Percentiles rank a stretch among this genome's conserved stretches.
Evolutionary conservation across 2,888 invertebrate species (phyloP).

Genomic region (Epistrophe grossulariae): DNA sequence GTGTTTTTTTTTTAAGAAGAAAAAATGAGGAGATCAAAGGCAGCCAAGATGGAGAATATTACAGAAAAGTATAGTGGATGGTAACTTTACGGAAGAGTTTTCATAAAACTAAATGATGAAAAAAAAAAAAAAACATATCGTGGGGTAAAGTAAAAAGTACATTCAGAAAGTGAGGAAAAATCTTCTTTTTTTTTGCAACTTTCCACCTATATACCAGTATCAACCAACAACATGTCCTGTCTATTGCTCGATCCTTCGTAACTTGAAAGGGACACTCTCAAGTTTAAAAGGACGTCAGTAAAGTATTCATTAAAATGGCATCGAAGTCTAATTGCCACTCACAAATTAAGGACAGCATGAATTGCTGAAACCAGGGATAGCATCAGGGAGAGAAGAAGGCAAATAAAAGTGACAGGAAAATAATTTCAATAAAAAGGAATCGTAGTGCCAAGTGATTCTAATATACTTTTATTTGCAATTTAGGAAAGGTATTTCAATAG

Average conservation of each 20-base stretch:
- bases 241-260: slow-evolving; percentile 19
- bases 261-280: slow-evolving; percentile 44
- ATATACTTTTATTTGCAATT: not conserved
- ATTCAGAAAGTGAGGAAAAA: not conserved
- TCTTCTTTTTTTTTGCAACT: slow-evolving; percentile 5
- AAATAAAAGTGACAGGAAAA: slow-evolving; percentile 49
- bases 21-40: slow-evolving; percentile 62
- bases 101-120: slow-evolving; percentile 51
- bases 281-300: slow-evolving; percentile 55
- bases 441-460: slow-evolving; percentile 15
- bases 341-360: slow-evolving; percentile 53
- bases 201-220: slow-evolving; percentile 37
- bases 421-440: slow-evolving; percentile 55
- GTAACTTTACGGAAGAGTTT: not conserved
- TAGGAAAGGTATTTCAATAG: not conserved
- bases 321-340: slow-evolving; percentile 76
- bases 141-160: slow-evolving; percentile 38
- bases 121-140: slow-evolving; percentile 34
- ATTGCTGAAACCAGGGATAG: not conserved
- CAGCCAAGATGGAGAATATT: slow-evolving; percentile 66
- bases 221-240: slow-evolving; percentile 47
- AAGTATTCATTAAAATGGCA: slow-evolving; percentile 75
- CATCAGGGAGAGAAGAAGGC: not conserved
- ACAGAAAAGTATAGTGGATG: slow-evolving; percentile 28
- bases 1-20: slow-evolving; percentile 6